Evolutionary conservation across 92 coral and sea anemone genomes (phyloP).

Genomic region (Galaxea fascicularis): DNA sequence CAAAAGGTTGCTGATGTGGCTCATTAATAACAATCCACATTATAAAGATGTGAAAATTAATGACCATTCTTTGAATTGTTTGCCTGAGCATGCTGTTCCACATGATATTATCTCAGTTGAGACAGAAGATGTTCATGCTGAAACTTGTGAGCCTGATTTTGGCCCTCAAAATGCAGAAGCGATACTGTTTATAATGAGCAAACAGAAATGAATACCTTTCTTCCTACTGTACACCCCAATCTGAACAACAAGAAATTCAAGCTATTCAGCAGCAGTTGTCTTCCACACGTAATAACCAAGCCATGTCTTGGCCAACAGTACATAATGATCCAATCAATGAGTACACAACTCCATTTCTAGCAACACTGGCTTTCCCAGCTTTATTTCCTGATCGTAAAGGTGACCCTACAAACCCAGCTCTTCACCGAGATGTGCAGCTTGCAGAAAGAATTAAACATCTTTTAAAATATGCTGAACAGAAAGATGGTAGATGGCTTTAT

Average conservation of each 20-base stretch:
- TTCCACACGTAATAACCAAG: neutral
- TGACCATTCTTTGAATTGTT: slow-evolving; percentile 43
- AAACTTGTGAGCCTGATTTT: slow-evolving; percentile 12
- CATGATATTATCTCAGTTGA: slow-evolving; percentile 49
- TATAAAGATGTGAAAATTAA: slow-evolving; percentile 59
- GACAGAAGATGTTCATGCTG: slow-evolving; percentile 32
- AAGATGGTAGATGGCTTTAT: slow-evolving; percentile 46
- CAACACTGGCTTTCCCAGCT: slow-evolving; percentile 37
- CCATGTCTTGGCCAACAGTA: slow-evolving; percentile 57
- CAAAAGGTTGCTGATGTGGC: slow-evolving; percentile 68
- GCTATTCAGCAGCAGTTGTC: slow-evolving; percentile 32
- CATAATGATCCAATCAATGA: slow-evolving; percentile 57
- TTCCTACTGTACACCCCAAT: slow-evolving; percentile 42
- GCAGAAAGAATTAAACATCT: slow-evolving; percentile 50
- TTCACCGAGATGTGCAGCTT: slow-evolving; percentile 28
- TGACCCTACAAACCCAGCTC: slow-evolving; percentile 37
- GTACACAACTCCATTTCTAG: slow-evolving; percentile 39
- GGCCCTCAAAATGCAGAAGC: slow-evolving; percentile 51
- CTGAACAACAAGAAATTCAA: slow-evolving; percentile 33
- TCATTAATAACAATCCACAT: slow-evolving; percentile 71
- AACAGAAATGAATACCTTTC: slow-evolving; percentile 46
- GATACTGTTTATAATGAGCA: slow-evolving; percentile 42
- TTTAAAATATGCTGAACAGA: slow-evolving; percentile 49
- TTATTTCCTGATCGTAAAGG: slow-evolving; percentile 28
- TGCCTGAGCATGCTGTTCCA: slow-evolving; percentile 73